Base-by-base conservation (phyloP, 2,797 vertebrate genomes). In the Neoniphon sammara region DNA sequence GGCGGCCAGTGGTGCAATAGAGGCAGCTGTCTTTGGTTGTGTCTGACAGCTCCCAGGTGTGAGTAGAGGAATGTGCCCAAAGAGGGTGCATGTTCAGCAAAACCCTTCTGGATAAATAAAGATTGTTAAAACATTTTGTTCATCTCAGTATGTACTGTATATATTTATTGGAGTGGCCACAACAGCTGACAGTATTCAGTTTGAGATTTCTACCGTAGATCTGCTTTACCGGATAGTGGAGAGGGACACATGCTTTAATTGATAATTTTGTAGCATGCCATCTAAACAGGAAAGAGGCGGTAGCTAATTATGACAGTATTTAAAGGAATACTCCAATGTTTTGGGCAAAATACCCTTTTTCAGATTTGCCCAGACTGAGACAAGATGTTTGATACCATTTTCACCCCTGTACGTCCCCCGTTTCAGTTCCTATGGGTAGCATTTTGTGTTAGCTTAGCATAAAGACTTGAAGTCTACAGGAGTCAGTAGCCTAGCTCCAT, bases 21-120 rank as follows among this genome's bases (percentile, higher is more conserved):
- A n/a, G 44, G 34, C 9, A 10, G 58, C 58, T n/a, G 46, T 82
- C 75, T 82, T 68, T 71, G 49, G 46, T 18, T 59, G 82, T 79
- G 66, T 73, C 70, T 70, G 85, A 82, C 81, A 69, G 72, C 71
- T 80, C 73, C 80, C 73, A 77, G 83, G 82, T 87, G 87, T 70
- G 77, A 72, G 63, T 62, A 4, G 36, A 65, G 23, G 17, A 23
- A 34, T 71, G 30, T 66, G 60, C 65, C 63, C 25, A 79, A 76
- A 70, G 62, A 73, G 42, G 34, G 67, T 85, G 83, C 81, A 63
- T 11, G 15, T 60, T 90, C 88, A 84, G 85, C 85, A 76, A 20
- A 85, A 86, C 65, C 76, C 73, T 47, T 63, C 79, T 15, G 44
- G 81, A 76, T 84, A 73, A 89, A 89, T 79, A 81, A 77, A 89